These are phyloP conservation scores for Meganola albula DNA, from an alignment of 2,888 invertebrate species.

Conservation along the genomic window DNA sequence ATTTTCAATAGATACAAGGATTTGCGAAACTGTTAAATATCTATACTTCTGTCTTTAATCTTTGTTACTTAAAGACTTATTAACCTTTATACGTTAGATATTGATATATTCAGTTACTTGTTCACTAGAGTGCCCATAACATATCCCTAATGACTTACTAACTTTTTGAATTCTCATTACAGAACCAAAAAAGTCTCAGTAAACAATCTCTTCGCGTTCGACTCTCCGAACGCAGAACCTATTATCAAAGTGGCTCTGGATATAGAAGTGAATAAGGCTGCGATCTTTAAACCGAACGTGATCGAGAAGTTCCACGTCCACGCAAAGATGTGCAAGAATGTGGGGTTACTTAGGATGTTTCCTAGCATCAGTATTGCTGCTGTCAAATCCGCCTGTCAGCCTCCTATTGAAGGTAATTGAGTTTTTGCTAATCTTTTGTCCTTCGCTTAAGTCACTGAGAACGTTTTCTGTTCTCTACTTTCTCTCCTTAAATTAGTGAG, in stretches of 20 bases:
- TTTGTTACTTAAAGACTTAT: too few species aligned
- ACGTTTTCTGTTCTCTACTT: too few species aligned
- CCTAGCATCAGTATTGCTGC: conserved; percentile 92
- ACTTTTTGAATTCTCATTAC: conserved; percentile 6
- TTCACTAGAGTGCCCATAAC: too few species aligned
- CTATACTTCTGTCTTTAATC: too few species aligned
- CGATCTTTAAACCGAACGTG: conserved; percentile 59
- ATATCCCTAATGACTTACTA: too few species aligned
- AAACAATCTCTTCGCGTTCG: conserved; percentile 86
- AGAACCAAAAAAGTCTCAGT: conserved; percentile 87
- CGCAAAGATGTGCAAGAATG: conserved; percentile 86
- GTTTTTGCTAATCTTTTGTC: neutral
- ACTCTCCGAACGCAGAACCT: conserved; percentile 90
- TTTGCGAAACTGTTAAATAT: too few species aligned
- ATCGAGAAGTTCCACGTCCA: conserved; percentile 83
- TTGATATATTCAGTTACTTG: too few species aligned
- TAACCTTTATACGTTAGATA: too few species aligned
- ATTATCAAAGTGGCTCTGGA: conserved; percentile 90
- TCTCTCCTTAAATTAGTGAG: too few species aligned
- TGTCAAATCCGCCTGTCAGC: conserved; percentile 82
- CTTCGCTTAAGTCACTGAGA: too few species aligned
- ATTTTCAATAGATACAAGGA: too few species aligned
- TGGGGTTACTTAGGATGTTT: conserved; percentile 91
- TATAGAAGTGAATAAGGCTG: conserved; percentile 79
- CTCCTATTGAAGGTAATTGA: conserved; percentile 80